Conservation (phyloP, 2,113 vertebrate genomes). For the Coryphaenoides rupestris region DNA sequence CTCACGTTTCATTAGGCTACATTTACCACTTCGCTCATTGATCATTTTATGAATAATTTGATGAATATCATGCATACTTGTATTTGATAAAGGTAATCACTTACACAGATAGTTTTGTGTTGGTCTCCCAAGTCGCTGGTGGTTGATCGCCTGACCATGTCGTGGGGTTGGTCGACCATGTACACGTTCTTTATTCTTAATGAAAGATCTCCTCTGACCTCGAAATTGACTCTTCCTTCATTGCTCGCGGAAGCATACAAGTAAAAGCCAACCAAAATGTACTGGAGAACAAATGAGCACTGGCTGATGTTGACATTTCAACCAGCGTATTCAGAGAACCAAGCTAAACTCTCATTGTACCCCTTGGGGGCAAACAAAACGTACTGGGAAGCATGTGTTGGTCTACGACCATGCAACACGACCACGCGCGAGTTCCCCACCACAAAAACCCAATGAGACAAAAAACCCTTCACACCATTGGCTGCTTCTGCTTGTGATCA, state of each 20-base stretch:
- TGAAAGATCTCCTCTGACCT: slow-evolving; percentile 10
- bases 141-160: slow-evolving; percentile 62
- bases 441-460: slow-evolving; percentile 57
- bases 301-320: slow-evolving; percentile 11
- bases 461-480: slow-evolving; percentile 65
- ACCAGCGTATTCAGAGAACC: background rate
- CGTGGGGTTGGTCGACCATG: slow-evolving; percentile 39
- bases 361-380: background rate
- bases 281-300: slow-evolving; percentile 43
- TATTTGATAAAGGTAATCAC: slow-evolving; percentile 27
- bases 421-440: slow-evolving; percentile 24
- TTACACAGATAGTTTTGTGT: slow-evolving; percentile 66
- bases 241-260: slow-evolving; percentile 70
- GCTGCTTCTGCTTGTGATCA: slow-evolving; percentile 53
- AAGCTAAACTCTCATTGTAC: background rate
- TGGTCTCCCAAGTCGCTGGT: slow-evolving; percentile 60
- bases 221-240: slow-evolving; percentile 32
- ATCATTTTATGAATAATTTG: background rate
- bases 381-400: background rate
- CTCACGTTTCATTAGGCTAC: background rate
- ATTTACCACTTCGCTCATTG: background rate
- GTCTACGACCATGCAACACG: background rate
- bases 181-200: slow-evolving; percentile 25
- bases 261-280: slow-evolving; percentile 62
- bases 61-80: background rate